Evolutionary conservation across 2,797 vertebrate species (phyloP), one percentile per base, ranked within the genome.

Genomic region (Hydrophis major): DNA sequence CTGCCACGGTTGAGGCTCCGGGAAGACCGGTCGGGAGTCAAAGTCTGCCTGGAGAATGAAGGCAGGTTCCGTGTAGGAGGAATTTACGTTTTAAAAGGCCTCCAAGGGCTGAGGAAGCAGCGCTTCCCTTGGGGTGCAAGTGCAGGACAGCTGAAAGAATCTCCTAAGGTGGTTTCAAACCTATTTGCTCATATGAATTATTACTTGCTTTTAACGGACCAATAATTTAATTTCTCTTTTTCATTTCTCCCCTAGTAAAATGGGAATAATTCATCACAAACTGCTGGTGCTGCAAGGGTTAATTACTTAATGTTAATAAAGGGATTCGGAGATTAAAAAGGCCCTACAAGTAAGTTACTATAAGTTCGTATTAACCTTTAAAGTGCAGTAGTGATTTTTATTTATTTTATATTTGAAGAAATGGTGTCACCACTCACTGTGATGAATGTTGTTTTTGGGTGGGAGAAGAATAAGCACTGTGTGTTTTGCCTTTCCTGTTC

Each of bases 351-450:
- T 60, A 94, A 95, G 94, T 95, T 42, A 27, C 27, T 96, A 94
- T 53, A 95, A 95, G 92, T 95, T 96, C 95, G 87, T 94, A 94
- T 95, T 95, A 96, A 95, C 90, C 92, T 6, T 57, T 96, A 95
- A 96, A 95, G 94, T 94, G 92, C 93, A 94, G 92, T 95, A 86
- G 47, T 89, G 6, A 10, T 94, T 0, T 83, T 5, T 94, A 94
- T 95, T 92, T 94, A 90, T 96, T 95, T 94, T 95, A 92, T 94
- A 94, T 91, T 93, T 94, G 94, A 94, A 89, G 96, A 92, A 95
- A 95, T 90, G 1, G 95, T 95, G 95, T 93, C 93, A 94, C 94
- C 92, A 92, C 93, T 93, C 94, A 93, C 94, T 94, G 16, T 27
- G 42, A 94, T 94, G 57, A 57, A 87, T 94, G 88, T 95, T 95